A percentile compares a stretch with the other conserved stretches of the same genome.
Conservation (phyloP, 2,797 vertebrate species). For the Sebastiscus albofasciatus region DNA sequence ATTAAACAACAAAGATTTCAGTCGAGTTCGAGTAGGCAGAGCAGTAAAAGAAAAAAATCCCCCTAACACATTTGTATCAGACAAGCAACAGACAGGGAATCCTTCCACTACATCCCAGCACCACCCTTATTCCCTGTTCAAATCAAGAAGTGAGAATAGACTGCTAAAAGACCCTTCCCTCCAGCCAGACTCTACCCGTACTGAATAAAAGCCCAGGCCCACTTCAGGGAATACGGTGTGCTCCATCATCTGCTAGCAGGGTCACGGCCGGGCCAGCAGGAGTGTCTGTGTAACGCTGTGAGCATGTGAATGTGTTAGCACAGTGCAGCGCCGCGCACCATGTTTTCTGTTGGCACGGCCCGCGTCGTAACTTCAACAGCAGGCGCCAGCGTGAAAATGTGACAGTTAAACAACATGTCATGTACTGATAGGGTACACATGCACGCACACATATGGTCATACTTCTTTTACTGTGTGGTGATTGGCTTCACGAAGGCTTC, state of each 20-base stretch:
- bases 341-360: constrained; percentile 27
- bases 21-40: neutral
- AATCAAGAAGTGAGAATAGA: constrained; percentile 67
- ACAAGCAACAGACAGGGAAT: constrained; percentile 25
- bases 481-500: neutral
- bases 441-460: neutral
- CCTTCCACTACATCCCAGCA: constrained; percentile 27
- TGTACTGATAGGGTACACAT: neutral
- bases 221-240: constrained; percentile 63
- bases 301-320: constrained; percentile 63
- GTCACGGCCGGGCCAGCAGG: constrained; percentile 70
- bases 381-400: constrained; percentile 28
- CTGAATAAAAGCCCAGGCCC: constrained; percentile 53
- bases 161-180: constrained; percentile 63
- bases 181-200: constrained; percentile 35
- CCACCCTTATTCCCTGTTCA: constrained; percentile 64
- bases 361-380: constrained; percentile 15
- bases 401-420: constrained; percentile 33
- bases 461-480: neutral
- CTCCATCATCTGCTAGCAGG: constrained; percentile 69
- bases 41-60: neutral
- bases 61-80: constrained; percentile 31
- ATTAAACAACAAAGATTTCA: constrained; percentile 33
- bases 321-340: neutral
- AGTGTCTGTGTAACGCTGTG: constrained; percentile 39